Evolutionary conservation across 2,888 invertebrate genomes (phyloP).

Genomic region (Drosophila yooni): DNA sequence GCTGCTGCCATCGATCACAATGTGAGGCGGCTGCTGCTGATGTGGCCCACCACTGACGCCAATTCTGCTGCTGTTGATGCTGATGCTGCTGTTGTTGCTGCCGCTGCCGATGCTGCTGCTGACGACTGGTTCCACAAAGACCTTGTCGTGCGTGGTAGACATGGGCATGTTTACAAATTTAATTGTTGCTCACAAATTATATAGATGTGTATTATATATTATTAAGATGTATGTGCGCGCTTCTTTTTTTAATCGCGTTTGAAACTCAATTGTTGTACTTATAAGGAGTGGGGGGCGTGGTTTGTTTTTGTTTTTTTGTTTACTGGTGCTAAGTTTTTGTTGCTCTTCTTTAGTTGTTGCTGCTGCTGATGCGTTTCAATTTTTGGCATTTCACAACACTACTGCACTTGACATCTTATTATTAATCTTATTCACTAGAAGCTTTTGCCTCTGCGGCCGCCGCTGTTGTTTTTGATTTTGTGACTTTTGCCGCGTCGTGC

Average conservation of each 20-base stretch:
- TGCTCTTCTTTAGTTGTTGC: slow-evolving; percentile 47
- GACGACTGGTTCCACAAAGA: slow-evolving; percentile 71
- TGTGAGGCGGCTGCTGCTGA: slow-evolving; percentile 50
- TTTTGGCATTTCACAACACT: slow-evolving; percentile 74
- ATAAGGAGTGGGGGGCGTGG: slow-evolving; percentile 20
- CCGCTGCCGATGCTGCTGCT: slow-evolving; percentile 60
- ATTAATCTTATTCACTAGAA: slow-evolving; percentile 31
- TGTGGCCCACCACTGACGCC: slow-evolving; percentile 34
- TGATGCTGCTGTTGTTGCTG: slow-evolving; percentile 25
- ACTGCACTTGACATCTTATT: slow-evolving; percentile 53
- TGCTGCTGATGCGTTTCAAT: slow-evolving; percentile 46
- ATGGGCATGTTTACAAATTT: slow-evolving; percentile 62
- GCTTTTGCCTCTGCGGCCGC: slow-evolving; percentile 40
- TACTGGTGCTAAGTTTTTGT: slow-evolving; percentile 60
- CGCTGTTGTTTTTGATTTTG: slow-evolving; percentile 28
- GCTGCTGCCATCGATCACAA: slow-evolving; percentile 71
- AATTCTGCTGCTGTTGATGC: slow-evolving; percentile 36
- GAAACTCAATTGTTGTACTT: slow-evolving; percentile 33
- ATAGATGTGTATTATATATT: slow-evolving; percentile 9
- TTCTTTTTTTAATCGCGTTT: slow-evolving; percentile 19
- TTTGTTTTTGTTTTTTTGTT: slow-evolving; percentile 12
- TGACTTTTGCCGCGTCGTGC: slow-evolving; percentile 26
- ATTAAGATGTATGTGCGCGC: not conserved
- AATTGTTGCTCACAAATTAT: slow-evolving; percentile 35
- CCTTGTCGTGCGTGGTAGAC: slow-evolving; percentile 71